These are phyloP conservation scores for Alaudala cheleensis DNA, from an alignment of 2,113 vertebrate species.

Conservation along the genomic window DNA sequence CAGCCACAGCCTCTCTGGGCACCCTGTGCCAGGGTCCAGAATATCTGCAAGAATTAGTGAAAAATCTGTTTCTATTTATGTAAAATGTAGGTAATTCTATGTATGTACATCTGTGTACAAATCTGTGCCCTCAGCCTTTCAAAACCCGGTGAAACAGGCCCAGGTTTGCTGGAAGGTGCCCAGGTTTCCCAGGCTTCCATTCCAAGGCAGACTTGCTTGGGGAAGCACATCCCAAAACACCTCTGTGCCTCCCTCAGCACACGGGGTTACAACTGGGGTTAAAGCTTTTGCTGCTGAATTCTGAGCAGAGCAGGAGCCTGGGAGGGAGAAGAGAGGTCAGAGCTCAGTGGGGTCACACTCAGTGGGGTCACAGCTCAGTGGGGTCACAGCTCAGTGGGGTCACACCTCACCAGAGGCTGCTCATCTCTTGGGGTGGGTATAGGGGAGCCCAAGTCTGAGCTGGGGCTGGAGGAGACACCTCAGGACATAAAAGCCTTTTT, in stretches of 20 bases:
- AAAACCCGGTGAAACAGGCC: not conserved
- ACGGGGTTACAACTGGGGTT: accelerated
- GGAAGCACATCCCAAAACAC: not conserved
- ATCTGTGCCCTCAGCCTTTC: not conserved
- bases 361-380: not conserved
- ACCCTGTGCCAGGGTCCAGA: not conserved
- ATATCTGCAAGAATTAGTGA: not conserved
- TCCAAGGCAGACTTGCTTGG: not conserved
- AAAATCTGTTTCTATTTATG: not conserved
- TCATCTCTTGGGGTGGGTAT: accelerated
- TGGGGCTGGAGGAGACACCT: not conserved
- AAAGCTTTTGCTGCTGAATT: not conserved
- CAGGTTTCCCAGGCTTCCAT: not conserved
- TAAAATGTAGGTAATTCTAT: not conserved
- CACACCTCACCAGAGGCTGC: not conserved
- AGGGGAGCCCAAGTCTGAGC: not conserved
- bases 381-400: not conserved
- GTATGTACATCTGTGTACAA: too few species aligned
- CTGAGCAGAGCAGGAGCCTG: not conserved
- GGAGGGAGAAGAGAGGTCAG: not conserved
- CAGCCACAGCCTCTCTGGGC: not conserved
- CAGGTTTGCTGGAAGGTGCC: not conserved
- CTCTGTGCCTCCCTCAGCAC: not conserved
- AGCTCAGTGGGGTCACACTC: not conserved
- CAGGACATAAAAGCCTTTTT: not conserved